These are phyloP conservation scores for Apodemia mormo DNA, from an alignment of 2,888 invertebrate genomes.

Conservation along the genomic window DNA sequence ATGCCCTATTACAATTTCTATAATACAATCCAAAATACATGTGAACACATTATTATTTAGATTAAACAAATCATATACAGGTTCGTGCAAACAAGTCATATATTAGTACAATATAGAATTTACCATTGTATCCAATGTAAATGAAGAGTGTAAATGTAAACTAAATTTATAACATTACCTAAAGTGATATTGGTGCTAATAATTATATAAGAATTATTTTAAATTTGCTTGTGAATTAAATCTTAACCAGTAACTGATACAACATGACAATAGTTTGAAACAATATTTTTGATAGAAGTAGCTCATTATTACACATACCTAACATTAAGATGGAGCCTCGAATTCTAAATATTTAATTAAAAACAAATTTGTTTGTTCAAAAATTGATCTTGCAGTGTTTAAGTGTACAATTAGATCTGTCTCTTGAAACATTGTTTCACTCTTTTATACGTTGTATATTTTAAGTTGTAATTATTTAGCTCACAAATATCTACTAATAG, in stretches of 20 bases:
- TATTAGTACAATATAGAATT: conserved; percentile 5
- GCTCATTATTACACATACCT: too few species aligned
- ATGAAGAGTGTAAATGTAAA: background rate
- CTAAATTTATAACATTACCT: background rate
- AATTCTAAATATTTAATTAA: too few species aligned
- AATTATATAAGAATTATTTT: background rate
- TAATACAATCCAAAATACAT: conserved; percentile 25
- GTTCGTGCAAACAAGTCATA: background rate
- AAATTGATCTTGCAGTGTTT: too few species aligned
- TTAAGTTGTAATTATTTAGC: background rate
- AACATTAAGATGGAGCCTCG: too few species aligned
- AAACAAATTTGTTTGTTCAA: too few species aligned
- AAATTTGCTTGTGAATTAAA: background rate
- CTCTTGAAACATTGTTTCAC: too few species aligned
- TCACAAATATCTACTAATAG: background rate
- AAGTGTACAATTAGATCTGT: too few species aligned
- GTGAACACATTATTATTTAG: conserved; percentile 33
- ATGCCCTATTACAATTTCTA: background rate
- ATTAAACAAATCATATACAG: conserved; percentile 5
- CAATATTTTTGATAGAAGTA: background rate
- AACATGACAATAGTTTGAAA: background rate
- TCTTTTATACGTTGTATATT: too few species aligned
- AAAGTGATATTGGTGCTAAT: background rate
- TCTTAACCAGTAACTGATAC: background rate
- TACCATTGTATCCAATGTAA: conserved; percentile 10